Percentiles rank a stretch among this genome's conserved stretches.
These are phyloP conservation scores for Chlorocebus sabaeus DNA, from an alignment of 2,113 vertebrate genomes.

Conservation along the genomic window DNA sequence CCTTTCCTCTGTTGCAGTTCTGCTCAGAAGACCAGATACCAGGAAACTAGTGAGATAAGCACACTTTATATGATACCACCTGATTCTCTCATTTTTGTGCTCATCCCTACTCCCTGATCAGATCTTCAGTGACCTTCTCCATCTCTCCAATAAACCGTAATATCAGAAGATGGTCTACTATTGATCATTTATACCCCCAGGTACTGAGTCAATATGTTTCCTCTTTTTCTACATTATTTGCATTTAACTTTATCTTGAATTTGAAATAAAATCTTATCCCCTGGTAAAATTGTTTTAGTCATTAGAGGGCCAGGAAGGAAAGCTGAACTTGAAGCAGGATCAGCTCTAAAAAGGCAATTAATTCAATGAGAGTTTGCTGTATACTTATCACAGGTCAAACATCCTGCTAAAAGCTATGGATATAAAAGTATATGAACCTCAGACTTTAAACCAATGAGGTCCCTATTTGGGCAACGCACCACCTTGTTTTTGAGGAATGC, in stretches of 20 bases:
- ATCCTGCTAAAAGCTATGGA: background rate
- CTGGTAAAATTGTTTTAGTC: background rate
- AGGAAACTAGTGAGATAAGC: background rate
- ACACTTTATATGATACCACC: background rate
- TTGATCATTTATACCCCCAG: background rate
- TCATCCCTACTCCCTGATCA: background rate
- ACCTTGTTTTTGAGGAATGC: background rate
- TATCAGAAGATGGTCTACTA: background rate
- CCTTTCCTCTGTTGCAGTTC: background rate
- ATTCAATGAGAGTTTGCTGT: background rate
- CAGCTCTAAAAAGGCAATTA: background rate
- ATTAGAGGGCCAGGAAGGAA: background rate
- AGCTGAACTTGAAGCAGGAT: background rate
- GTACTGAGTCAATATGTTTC: background rate
- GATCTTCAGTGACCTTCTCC: background rate
- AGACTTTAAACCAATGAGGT: background rate
- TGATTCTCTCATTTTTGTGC: background rate
- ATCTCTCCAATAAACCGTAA: background rate
- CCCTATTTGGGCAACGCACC: accelerated
- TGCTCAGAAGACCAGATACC: background rate
- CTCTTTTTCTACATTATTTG: background rate
- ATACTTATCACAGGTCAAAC: background rate
- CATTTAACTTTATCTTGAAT: background rate
- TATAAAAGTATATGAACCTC: background rate
- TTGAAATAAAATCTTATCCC: background rate